Evolutionary conservation across 2,113 vertebrate genomes (phyloP), one percentile per base, ranked within the genome.

Genomic region (Tragelaphus buxtoni): DNA sequence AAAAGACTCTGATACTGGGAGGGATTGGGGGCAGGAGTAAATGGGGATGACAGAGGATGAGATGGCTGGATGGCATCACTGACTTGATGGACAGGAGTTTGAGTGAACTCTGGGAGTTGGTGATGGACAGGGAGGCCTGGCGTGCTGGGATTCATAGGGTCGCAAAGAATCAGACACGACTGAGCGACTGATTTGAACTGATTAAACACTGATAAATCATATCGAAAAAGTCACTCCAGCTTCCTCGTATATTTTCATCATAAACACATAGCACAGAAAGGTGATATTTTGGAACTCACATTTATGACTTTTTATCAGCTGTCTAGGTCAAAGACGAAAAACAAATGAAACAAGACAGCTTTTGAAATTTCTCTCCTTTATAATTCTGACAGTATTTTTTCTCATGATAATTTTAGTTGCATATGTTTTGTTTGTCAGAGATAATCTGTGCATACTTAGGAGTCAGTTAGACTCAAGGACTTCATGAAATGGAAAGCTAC

Each of bases 121-220:
- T 60, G 58, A 28, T 60, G 26, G 1, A 28, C 26, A 60, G 58
- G 11, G 58, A 60, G 58, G 58, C 26, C 58, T 60, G 58, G 11
- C 0, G 2, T 28, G 11, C 58, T 60, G 58, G 5, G 2, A 13
- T 60, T 28, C 58, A 30, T 61, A 4, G 4, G n/a, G n/a, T 39
- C 0, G 0, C n/a, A 35, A 69, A 69, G n/a, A 22, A 18, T 39
- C 4, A 3, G n/a, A 69, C 18, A 39, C 0, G 65, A 69, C 18
- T 39, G 65, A 69, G 4, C 1, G 2, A 39, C 18, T 61, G 28
- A 30, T 30, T 13, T 32, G 28, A 61, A 30, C 28, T 61, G 60
- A 61, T 65, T 65, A 80, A 85, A 69, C 5, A 47, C 56, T 28
- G 30, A 45, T 30, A 45, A 61, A 16, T 93, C 80, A n/a, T 88